phyloP scores from a whole-genome alignment of 2,797 vertebrate species.

The Kryptopterus vitreolus region DNA sequence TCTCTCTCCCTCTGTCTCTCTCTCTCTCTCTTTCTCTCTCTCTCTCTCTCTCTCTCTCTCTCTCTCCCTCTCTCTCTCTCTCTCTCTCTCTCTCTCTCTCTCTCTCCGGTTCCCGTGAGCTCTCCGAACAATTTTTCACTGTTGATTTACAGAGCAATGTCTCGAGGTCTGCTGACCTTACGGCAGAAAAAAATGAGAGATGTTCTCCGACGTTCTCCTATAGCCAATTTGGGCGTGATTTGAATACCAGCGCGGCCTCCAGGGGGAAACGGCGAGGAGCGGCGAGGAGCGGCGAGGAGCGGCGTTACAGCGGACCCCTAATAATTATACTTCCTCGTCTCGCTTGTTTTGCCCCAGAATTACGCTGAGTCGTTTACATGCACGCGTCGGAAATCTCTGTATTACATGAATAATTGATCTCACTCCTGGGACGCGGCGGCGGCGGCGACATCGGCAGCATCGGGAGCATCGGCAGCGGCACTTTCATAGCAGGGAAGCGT shows the following conservation, averaged over 20 bases:
- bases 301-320: neutral
- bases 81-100: too few species aligned
- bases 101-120: neutral
- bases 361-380: conserved; percentile 5
- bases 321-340: neutral
- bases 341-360: neutral
- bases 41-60: too few species aligned
- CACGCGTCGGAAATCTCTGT: neutral
- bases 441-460: too few species aligned
- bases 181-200: neutral
- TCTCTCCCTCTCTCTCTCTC: too few species aligned
- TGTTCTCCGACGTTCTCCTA: conserved; percentile 7
- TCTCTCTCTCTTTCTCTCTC: too few species aligned
- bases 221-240: neutral
- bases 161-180: conserved; percentile 16
- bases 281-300: neutral
- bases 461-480: too few species aligned
- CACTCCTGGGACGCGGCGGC: neutral
- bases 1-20: too few species aligned
- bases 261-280: too few species aligned
- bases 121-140: neutral
- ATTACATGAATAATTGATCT: conserved; percentile 11
- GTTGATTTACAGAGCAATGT: neutral
- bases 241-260: neutral
- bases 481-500: neutral